Evolutionary conservation across 1,140 invertebrate species (phyloP), one percentile per base, ranked within the genome.

Genomic region (Neotoxoptera formosana): DNA sequence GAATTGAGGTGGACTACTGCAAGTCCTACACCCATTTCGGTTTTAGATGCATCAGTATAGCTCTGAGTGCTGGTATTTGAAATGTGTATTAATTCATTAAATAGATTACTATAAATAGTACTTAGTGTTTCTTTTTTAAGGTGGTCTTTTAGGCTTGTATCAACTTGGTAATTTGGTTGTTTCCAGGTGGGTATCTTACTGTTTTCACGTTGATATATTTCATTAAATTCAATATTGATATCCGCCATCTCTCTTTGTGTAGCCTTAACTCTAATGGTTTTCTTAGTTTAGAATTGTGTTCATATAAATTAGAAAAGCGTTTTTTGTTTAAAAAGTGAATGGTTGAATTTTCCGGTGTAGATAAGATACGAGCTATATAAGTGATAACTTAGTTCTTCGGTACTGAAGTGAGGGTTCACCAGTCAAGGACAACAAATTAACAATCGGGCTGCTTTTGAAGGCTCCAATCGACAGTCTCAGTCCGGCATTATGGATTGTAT

Each of bases 281-380:
- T 53, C 51, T 81, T 34, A 81, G 76, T 81, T 36, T 81, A 81
- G 30, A n/a, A 81, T 81, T 81, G 30, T 36, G 34, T 34, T 81
- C 76, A 36, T 81, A 81, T 36, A 81, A 36, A 36, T 8, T 81
- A 11, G 76, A 81, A 34, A 81, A 81, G 7, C 76, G 34, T 81
- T 81, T 81, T 81, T 36, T 23, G n/a, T 81, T 81, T 81, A 81
- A 81, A 81, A 81, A 81, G 76, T 81, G 14, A 81, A 81, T 81
- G n/a, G 76, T 81, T 34, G n/a, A 81, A 81, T 81, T 81, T 36
- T 81, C 34, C 3, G 30, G 76, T 81, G 76, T 36, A 81, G 76
- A 34, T n/a, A 34, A 14, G 9, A 81, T 81, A 14, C n/a, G 76
- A 36, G 76, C 76, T 81, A 81, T 81, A 36, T 81, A 36, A 81